Evolutionary conservation across 2,113 vertebrate genomes (phyloP).

Genomic region (Cettia cetti): DNA sequence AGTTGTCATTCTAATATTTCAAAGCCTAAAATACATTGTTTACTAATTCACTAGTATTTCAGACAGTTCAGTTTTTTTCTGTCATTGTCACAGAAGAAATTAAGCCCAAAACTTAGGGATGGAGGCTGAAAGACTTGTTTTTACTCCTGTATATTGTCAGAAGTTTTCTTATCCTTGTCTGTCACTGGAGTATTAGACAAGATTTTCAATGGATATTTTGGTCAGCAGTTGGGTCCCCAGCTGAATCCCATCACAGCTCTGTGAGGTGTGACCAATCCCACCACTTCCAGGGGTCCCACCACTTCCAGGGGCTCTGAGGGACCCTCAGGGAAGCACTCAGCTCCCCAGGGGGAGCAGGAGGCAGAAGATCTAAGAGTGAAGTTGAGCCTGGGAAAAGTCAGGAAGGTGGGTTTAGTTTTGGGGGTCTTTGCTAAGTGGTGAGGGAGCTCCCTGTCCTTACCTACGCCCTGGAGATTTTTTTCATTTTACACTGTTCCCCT

Average conservation of each 20-base stretch:
- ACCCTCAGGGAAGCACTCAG: neutral
- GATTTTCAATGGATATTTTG: neutral
- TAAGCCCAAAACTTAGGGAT: neutral
- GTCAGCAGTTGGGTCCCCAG: neutral
- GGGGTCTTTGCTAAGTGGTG: neutral
- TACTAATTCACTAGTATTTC: neutral
- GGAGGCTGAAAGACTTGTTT: neutral
- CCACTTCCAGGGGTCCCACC: neutral
- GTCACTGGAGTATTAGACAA: neutral
- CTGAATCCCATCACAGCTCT: neutral
- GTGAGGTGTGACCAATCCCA: neutral
- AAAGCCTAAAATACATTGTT: neutral
- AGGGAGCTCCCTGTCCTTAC: neutral
- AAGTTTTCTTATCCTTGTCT: neutral
- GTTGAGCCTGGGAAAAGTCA: neutral
- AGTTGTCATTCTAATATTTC: neutral
- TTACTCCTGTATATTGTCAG: neutral
- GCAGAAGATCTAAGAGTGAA: fast-evolving
- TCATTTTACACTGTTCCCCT: too few relatives aligned
- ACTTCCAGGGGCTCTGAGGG: neutral
- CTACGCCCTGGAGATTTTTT: fast-evolving
- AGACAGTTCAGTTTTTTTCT: neutral
- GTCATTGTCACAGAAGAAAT: neutral
- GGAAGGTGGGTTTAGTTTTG: neutral
- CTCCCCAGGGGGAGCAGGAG: neutral